Evolutionary conservation across 2,888 invertebrate species (phyloP).

Genomic region (Emmelina monodactyla): DNA sequence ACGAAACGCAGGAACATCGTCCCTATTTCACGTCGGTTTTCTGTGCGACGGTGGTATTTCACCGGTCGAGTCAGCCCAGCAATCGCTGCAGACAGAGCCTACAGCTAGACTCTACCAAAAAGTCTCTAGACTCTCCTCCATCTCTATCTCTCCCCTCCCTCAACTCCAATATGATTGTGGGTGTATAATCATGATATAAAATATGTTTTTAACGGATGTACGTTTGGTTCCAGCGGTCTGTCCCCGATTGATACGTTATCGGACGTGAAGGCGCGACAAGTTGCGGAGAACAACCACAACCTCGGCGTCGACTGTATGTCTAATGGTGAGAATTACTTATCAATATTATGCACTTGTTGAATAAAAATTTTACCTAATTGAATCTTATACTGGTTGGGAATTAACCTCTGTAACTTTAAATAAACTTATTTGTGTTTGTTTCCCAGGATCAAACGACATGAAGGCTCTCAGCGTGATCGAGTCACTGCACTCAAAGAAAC

Average conservation of each 20-base stretch:
- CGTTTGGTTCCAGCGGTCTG: conserved; percentile 73
- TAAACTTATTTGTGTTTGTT: background rate
- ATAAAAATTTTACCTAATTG: background rate
- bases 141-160: no score
- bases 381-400: background rate
- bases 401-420: background rate
- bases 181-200: no score
- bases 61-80: no score
- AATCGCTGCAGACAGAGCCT: no score
- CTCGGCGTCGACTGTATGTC: conserved; percentile 96
- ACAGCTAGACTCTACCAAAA: no score
- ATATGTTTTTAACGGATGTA: no score
- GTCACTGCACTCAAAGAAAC: conserved; percentile 95
- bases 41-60: no score
- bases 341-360: background rate
- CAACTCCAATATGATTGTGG: no score
- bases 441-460: conserved; percentile 80
- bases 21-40: no score
- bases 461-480: conserved; percentile 94
- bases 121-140: no score
- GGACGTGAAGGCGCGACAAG: conserved; percentile 89
- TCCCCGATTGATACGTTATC: conserved; percentile 92
- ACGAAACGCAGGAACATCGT: no score
- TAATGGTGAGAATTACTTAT: conserved; percentile 59
- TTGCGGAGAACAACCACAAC: conserved; percentile 81